phyloP scores from a whole-genome alignment of 1,140 invertebrate genomes.

The Eulimnadia texana region DNA sequence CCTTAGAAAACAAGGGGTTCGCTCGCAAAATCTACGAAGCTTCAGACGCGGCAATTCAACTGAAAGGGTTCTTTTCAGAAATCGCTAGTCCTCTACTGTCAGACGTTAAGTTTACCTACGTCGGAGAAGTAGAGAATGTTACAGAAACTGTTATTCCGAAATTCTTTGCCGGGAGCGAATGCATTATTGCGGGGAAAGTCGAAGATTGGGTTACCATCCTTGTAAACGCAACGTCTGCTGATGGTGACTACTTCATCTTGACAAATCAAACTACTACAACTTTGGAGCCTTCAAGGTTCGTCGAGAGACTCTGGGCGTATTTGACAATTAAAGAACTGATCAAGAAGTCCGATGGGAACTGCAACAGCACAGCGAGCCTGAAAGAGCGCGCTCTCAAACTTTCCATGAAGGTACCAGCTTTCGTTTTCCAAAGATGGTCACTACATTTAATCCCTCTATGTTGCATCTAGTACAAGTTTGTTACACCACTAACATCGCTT shows the following conservation, averaged over 20 bases:
- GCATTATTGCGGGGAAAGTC: slow-evolving; percentile 40
- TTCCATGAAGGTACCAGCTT: slow-evolving; percentile 36
- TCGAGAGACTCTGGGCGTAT: slow-evolving; percentile 53
- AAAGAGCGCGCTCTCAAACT: slow-evolving; percentile 32
- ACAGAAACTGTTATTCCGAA: slow-evolving; percentile 33
- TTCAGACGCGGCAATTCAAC: slow-evolving; percentile 49
- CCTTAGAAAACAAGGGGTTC: slow-evolving; percentile 48
- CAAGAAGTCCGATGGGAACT: slow-evolving; percentile 28
- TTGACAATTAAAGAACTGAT: slow-evolving; percentile 49
- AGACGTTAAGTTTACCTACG: slow-evolving; percentile 48
- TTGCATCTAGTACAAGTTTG: slow-evolving; percentile 49
- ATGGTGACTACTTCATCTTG: not conserved
- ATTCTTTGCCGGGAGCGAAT: slow-evolving; percentile 41
- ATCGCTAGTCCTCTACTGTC: slow-evolving; percentile 50
- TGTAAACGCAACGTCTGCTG: not conserved
- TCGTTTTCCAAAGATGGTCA: too few species aligned
- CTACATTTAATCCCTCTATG: too few species aligned
- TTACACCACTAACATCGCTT: slow-evolving; percentile 51
- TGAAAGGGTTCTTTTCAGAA: slow-evolving; percentile 53
- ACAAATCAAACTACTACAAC: slow-evolving; percentile 16
- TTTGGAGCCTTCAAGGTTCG: slow-evolving; percentile 21
- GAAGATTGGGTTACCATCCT: slow-evolving; percentile 8
- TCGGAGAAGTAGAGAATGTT: slow-evolving; percentile 22
- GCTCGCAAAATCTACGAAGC: slow-evolving; percentile 57
- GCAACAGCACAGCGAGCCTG: slow-evolving; percentile 1